Base-by-base conservation (phyloP, 2,888 invertebrate species). In the Stenodera caucasica region DNA sequence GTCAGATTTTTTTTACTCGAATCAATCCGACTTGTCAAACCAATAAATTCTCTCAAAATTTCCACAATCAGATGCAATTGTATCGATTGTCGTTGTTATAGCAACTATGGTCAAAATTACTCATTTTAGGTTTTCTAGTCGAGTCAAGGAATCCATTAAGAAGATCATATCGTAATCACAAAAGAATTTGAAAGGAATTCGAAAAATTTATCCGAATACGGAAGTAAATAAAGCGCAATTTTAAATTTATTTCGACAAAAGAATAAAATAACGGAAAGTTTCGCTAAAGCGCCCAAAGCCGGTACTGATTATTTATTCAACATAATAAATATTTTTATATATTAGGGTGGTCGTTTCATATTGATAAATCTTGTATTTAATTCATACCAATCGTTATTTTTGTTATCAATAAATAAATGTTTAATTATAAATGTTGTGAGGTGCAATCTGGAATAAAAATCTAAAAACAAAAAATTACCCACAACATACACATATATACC, bases 301-400 rank as follows among this genome's bases (percentile, higher is more conserved):
- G 40, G 18, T 40, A 11, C 40, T 40, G 40, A 4, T 57, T 56
- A 29, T 57, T 57, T 50, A 30, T 56, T 32, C 29, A 11, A 30
- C 23, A 35, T 23, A 60, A 62, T 61, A 63, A 63, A 59, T 56
- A 63, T 63, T 62, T 63, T 59, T 63, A 40, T 40, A n/a, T n/a
- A n/a, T 40, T 4, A 49, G 63, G 62, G 58, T 59, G 62, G 62
- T 59, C 62, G 59, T 58, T 57, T 21, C 40, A 29, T 18, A 49
- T 49, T 57, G 56, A 63, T 59, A 57, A 59, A 59, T 52, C 50
- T 37, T 59, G 50, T 51, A 54, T 57, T 59, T 59, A 58, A 63
- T 59, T 59, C 55, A 49, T 40, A 40, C 40, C 18, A 40, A 40
- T 40, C 40, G 40, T 40, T 40, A 40, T 21, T 21, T 4, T 40